Conservation (phyloP, 2,888 invertebrate species). For the Lasius fuliginosus region DNA sequence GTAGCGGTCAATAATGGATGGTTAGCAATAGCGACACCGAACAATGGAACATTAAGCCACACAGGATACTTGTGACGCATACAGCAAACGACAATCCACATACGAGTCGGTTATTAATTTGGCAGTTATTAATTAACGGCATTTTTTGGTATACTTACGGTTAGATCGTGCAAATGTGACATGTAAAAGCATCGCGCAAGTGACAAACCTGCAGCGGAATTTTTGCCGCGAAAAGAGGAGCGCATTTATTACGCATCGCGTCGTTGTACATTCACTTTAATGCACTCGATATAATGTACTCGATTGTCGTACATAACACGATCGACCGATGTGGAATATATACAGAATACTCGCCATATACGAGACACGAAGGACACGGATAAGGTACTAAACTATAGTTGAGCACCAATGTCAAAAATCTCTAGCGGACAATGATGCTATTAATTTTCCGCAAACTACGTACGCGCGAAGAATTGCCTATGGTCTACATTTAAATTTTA, state of each 20-base stretch:
- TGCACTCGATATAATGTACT: conserved; percentile 59
- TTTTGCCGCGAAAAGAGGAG: neutral
- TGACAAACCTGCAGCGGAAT: neutral
- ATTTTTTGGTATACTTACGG: neutral
- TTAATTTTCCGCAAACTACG: conserved; percentile 63
- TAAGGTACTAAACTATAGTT: conserved; percentile 60
- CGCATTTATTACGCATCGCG: neutral
- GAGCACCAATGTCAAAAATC: conserved; percentile 58
- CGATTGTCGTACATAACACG: conserved; percentile 52
- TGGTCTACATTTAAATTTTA: neutral
- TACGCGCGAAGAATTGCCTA: neutral
- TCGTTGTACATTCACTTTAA: conserved; percentile 44
- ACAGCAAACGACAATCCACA: conserved; percentile 44
- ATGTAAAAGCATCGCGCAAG: neutral
- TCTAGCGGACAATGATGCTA: conserved; percentile 55
- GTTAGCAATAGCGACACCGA: conserved; percentile 48
- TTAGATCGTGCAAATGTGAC: neutral
- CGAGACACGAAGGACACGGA: conserved; percentile 61
- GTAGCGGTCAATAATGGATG: conserved; percentile 60
- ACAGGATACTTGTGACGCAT: conserved; percentile 39
- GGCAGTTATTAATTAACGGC: conserved; percentile 37
- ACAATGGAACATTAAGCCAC: conserved; percentile 54
- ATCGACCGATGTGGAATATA: conserved; percentile 49
- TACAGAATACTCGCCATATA: conserved; percentile 44
- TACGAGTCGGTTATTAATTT: conserved; percentile 51